Percentiles rank a stretch among this genome's conserved stretches.
Conservation (phyloP, 53 echinoderm and acorn worm genomes). For the Holothuria scabra region DNA sequence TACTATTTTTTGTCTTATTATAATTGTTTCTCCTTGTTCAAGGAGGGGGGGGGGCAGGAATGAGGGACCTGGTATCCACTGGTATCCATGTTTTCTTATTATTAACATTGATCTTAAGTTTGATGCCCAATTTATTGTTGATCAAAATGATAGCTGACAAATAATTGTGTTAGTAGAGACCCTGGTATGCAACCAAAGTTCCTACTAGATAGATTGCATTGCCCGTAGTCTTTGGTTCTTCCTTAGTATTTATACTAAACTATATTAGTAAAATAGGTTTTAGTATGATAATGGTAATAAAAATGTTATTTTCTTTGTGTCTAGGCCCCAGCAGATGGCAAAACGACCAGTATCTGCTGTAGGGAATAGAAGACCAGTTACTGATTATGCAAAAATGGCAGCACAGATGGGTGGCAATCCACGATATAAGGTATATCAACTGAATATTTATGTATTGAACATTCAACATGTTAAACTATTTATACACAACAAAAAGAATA, state of each 20-base stretch:
- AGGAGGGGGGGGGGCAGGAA: background rate
- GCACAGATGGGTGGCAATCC: constrained; percentile 89
- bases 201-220: too few species aligned
- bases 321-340: constrained; percentile 94
- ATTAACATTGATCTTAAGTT: too few species aligned
- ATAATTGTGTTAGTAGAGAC: too few species aligned
- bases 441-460: background rate
- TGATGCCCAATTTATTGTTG: too few species aligned
- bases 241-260: too few species aligned
- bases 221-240: too few species aligned
- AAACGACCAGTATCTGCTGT: constrained; percentile 92
- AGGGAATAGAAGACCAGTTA: constrained; percentile 87
- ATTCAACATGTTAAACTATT: background rate
- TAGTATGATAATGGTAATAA: too few species aligned
- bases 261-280: too few species aligned
- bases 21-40: background rate
- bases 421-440: constrained; percentile 78
- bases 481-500: background rate
- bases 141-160: too few species aligned
- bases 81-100: too few species aligned
- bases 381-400: constrained; percentile 91
- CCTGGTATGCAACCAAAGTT: too few species aligned
- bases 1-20: background rate
- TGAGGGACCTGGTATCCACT: too few species aligned
- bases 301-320: background rate